These are phyloP conservation scores for Rhinopomastus cyanomelas DNA, from an alignment of 2,113 vertebrate species.

Conservation along the genomic window DNA sequence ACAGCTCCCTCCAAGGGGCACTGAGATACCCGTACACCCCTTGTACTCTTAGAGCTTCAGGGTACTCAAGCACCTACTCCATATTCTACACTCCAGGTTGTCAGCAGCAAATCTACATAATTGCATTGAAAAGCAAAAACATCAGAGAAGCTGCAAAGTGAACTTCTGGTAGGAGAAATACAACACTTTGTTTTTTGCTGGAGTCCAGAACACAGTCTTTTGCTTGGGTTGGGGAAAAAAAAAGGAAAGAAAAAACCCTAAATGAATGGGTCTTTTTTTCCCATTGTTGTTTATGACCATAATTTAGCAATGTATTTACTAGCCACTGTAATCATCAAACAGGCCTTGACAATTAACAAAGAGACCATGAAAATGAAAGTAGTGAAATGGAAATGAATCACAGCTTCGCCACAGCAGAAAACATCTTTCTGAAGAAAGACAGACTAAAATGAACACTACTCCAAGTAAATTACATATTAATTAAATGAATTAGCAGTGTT, in stretches of 20 bases:
- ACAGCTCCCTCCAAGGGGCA: background rate
- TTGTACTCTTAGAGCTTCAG: background rate
- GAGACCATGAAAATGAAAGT: slow-evolving; percentile 63
- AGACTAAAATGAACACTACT: slow-evolving; percentile 46
- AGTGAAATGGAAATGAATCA: slow-evolving; percentile 68
- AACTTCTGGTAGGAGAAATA: background rate
- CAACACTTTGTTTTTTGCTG: background rate
- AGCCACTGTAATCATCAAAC: slow-evolving; percentile 65
- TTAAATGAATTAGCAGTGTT: slow-evolving; percentile 65
- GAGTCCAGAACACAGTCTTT: background rate
- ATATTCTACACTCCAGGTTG: background rate
- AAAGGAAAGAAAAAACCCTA: accelerated
- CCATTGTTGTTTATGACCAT: slow-evolving; percentile 48
- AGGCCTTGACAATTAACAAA: slow-evolving; percentile 64
- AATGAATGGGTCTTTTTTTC: slow-evolving; percentile 32
- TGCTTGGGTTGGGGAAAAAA: background rate
- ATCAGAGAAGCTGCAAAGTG: background rate
- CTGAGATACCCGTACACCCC: background rate
- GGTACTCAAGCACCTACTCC: background rate
- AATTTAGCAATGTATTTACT: slow-evolving; percentile 65
- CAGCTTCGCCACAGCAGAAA: slow-evolving; percentile 62
- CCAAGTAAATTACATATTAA: slow-evolving; percentile 67
- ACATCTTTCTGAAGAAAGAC: slow-evolving; percentile 63
- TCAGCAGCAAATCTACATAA: background rate
- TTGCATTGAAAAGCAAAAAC: background rate